These are phyloP conservation scores for Caenorhabditis becei DNA, from an alignment of 2,888 invertebrate genomes.

Conservation along the genomic window DNA sequence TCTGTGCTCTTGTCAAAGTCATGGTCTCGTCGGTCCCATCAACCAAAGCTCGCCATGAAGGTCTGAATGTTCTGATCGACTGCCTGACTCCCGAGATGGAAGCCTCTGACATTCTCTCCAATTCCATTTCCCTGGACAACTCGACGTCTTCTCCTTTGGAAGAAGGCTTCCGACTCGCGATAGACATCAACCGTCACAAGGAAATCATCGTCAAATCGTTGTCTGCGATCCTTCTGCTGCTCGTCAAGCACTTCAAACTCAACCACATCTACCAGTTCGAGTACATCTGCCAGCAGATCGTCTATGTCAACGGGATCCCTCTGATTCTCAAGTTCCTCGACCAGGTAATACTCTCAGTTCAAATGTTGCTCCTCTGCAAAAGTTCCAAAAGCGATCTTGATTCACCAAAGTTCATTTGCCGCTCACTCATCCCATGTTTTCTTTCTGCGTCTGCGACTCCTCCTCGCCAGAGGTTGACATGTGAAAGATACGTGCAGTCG, in stretches of 20 bases:
- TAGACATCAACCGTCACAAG: slow-evolving; percentile 98
- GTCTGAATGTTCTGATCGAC: slow-evolving; percentile 98
- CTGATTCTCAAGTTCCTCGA: slow-evolving; percentile 98
- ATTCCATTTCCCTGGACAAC: slow-evolving; percentile 78
- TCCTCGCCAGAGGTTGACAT: slow-evolving; percentile 19
- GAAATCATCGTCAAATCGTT: slow-evolving; percentile 95
- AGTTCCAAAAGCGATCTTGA: slow-evolving; percentile 50
- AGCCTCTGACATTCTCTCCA: slow-evolving; percentile 80
- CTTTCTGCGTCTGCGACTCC: slow-evolving; percentile 30
- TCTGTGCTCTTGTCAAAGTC: slow-evolving; percentile 91
- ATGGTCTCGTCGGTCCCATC: slow-evolving; percentile 97
- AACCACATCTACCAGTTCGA: slow-evolving; percentile 99
- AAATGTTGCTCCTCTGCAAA: slow-evolving; percentile 5
- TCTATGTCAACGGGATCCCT: slow-evolving; percentile 99
- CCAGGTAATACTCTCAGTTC: slow-evolving; percentile 84
- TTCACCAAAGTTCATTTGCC: slow-evolving; percentile 52
- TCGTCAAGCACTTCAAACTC: slow-evolving; percentile 96
- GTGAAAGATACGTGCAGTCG: slow-evolving; percentile 48
- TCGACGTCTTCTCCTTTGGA: slow-evolving; percentile 74
- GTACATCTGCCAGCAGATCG: slow-evolving; percentile 94
- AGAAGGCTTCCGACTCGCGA: slow-evolving; percentile 86
- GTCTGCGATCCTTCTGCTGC: slow-evolving; percentile 91
- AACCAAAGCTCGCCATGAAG: slow-evolving; percentile 88
- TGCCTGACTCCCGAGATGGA: slow-evolving; percentile 87
- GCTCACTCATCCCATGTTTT: slow-evolving; percentile 14